Evolutionary conservation across 2,797 vertebrate genomes (phyloP).

Genomic region (Perodicticus potto): DNA sequence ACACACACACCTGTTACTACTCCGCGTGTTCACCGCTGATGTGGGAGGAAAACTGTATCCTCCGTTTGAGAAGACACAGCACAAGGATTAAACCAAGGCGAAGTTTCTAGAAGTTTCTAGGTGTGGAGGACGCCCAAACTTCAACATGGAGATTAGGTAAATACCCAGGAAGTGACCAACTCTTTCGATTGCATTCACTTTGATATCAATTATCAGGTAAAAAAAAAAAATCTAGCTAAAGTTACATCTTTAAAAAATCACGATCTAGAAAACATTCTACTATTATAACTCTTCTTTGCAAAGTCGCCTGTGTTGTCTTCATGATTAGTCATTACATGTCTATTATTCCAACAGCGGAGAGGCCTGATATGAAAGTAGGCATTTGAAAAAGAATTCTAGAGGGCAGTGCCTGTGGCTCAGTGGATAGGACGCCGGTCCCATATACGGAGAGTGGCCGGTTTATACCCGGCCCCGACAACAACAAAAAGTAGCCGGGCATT

Average conservation of each 20-base stretch:
- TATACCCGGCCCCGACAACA: too few relatives aligned
- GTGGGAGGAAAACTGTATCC: background rate
- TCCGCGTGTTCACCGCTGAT: background rate
- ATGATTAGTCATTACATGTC: background rate
- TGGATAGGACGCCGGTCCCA: too few relatives aligned
- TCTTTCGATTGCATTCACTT: background rate
- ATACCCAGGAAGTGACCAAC: background rate
- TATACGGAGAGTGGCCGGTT: too few relatives aligned
- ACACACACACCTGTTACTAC: background rate
- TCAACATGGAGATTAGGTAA: background rate
- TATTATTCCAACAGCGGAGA: background rate
- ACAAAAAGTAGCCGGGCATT: too few relatives aligned
- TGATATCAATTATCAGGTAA: background rate
- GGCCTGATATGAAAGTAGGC: background rate
- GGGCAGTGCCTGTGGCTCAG: too few relatives aligned
- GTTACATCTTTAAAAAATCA: background rate
- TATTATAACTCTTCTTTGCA: background rate
- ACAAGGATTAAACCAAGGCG: background rate
- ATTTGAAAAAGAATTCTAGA: background rate
- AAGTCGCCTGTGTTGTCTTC: background rate
- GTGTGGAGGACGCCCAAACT: background rate
- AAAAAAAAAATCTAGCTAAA: background rate
- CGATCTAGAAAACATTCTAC: background rate
- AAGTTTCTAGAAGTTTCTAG: background rate
- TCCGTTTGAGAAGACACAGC: conserved; percentile 6